Percentiles rank a stretch among this genome's conserved stretches.
phyloP scores from a whole-genome alignment of 2,888 invertebrate species.

The Andrena minutula region DNA sequence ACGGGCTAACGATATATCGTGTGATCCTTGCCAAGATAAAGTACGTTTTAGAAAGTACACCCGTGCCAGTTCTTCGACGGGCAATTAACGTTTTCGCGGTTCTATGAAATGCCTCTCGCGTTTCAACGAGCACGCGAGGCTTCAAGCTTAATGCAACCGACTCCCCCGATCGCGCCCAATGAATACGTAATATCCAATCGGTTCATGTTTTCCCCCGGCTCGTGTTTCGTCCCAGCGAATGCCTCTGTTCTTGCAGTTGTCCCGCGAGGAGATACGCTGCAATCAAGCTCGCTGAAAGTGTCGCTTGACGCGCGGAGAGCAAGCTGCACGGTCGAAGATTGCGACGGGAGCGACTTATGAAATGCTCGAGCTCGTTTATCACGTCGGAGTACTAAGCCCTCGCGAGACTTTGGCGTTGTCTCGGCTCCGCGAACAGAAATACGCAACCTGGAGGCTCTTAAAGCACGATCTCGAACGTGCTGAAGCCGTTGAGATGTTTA shows the following conservation, averaged over 20 bases:
- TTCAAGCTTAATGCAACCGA: not conserved
- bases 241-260: not conserved
- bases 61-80: constrained; percentile 16
- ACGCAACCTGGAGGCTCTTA: constrained; percentile 11
- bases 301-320: constrained; percentile 30
- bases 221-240: not conserved
- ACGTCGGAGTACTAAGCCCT: constrained; percentile 29
- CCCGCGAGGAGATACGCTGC: not conserved
- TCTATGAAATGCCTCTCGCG: constrained; percentile 19
- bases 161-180: not conserved
- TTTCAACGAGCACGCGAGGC: constrained; percentile 1
- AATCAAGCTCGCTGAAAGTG: constrained; percentile 32
- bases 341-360: constrained; percentile 27
- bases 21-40: constrained; percentile 58
- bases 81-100: constrained; percentile 57
- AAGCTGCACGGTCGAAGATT: constrained; percentile 11
- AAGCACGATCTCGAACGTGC: constrained; percentile 14
- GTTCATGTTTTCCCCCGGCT: not conserved
- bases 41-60: constrained; percentile 60
- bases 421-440: constrained; percentile 30
- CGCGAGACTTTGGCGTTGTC: constrained; percentile 11
- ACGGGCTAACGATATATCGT: constrained; percentile 54
- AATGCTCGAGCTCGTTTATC: constrained; percentile 41
- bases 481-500: not conserved
- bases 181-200: not conserved